phyloP scores from a whole-genome alignment of 1,140 invertebrate species.

The Hydropsyche tenuis region DNA sequence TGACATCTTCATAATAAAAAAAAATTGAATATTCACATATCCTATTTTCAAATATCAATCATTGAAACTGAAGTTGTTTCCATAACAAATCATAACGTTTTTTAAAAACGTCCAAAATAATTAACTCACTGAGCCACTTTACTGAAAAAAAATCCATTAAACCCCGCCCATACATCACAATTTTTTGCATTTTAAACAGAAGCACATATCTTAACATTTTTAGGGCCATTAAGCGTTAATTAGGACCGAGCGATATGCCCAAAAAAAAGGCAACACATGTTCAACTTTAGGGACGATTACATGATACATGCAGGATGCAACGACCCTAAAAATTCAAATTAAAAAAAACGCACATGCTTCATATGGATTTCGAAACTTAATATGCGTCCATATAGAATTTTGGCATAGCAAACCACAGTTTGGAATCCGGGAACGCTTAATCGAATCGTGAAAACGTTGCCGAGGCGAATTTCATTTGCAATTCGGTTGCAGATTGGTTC shows the following conservation, averaged over 20 bases:
- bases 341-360: neutral
- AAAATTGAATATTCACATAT: no score
- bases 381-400: no score
- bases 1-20: no score
- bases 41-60: no score
- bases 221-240: conserved; percentile 38
- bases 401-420: neutral
- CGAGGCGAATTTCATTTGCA: conserved; percentile 29
- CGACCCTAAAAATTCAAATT: neutral
- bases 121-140: no score
- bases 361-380: no score
- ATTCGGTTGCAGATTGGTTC: conserved; percentile 32
- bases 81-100: no score
- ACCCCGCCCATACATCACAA: no score
- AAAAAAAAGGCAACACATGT: conserved; percentile 29
- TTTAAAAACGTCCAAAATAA: no score
- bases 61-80: no score
- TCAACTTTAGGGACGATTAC: conserved; percentile 7
- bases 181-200: no score
- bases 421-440: conserved; percentile 22
- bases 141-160: no score
- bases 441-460: conserved; percentile 32
- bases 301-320: conserved; percentile 27
- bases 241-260: neutral
- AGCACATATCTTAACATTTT: conserved; percentile 17